Percentiles rank a stretch among this genome's conserved stretches.
These are phyloP conservation scores for Spicauda simplicius DNA, from an alignment of 2,888 invertebrate species.

Conservation along the genomic window DNA sequence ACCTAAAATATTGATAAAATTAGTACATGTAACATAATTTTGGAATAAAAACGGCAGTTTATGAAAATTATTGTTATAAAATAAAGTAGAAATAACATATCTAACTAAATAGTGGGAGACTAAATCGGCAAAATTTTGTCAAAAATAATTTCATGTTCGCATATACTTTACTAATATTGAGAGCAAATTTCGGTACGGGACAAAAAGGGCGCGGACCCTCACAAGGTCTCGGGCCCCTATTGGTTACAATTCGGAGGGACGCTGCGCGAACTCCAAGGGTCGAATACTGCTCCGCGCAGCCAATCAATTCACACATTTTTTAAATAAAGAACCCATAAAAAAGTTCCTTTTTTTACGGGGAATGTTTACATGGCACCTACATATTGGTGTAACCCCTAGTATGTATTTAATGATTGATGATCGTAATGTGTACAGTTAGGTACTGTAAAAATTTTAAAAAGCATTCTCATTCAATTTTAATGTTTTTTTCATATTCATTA, in stretches of 20 bases:
- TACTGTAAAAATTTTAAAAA: too few relatives aligned
- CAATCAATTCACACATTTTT: slow-evolving; percentile 83
- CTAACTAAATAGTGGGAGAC: background rate
- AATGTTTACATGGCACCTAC: slow-evolving; percentile 22
- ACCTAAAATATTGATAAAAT: too few relatives aligned
- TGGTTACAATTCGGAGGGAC: slow-evolving; percentile 59
- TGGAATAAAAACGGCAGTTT: too few relatives aligned
- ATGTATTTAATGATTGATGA: slow-evolving; percentile 21
- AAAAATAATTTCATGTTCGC: slow-evolving; percentile 12
- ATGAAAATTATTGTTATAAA: too few relatives aligned
- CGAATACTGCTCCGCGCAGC: slow-evolving; percentile 67
- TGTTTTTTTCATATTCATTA: too few relatives aligned
- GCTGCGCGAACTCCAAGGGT: slow-evolving; percentile 56
- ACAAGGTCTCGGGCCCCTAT: slow-evolving; percentile 55
- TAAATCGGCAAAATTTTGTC: slow-evolving; percentile 2
- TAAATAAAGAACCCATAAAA: slow-evolving; percentile 81
- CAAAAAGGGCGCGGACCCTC: slow-evolving; percentile 77
- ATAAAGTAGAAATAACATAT: too few relatives aligned
- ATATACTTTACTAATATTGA: slow-evolving; percentile 10
- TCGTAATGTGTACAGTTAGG: background rate
- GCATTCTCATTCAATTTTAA: too few relatives aligned
- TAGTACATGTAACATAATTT: too few relatives aligned
- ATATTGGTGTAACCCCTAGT: slow-evolving; percentile 59
- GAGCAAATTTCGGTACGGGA: slow-evolving; percentile 44
- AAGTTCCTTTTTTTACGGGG: slow-evolving; percentile 63